Evolutionary conservation across 1,140 invertebrate genomes (phyloP), one percentile per base, ranked within the genome.

Genomic region (Zaprionus taronus): DNA sequence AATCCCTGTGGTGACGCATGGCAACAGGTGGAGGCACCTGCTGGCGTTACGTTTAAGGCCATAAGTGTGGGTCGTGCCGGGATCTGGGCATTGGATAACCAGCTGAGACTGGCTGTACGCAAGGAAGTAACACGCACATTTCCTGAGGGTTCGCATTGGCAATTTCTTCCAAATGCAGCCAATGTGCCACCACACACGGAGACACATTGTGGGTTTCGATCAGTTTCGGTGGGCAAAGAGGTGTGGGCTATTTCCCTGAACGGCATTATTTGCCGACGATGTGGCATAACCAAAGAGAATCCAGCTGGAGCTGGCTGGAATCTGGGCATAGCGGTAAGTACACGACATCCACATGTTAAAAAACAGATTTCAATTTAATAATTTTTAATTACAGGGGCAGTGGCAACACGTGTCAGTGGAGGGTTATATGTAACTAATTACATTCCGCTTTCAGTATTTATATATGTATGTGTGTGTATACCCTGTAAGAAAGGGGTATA

Each of bases 221-320:
- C 95, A 47, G 93, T 97, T 1, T 95, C 95, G 14, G 95, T 96
- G 53, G 94, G 95, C 28, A 91, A 93, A 6, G 94, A 95, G 85
- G 95, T 96, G 20, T 97, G 97, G 97, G 96, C 96, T 6, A 93
- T 97, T 28, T 95, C 95, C 6, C 93, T 94, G 24, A 94, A 95
- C 72, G 96, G 96, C n/a, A 94, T 95, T n/a, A 92, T 97, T 14
- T 95, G 95, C 68, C 94, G 95, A 61, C 94, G 97, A 53, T 94
- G 95, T 69, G 97, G 96, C 9, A 94, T 97, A 22, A 96, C 95
- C 3, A 91, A 94, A 20, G 94, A 95, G 28, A 96, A 95, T 93
- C 95, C 95, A 7, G 94, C 94, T 34, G 97, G 97, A 47, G 95
- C 95, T 41, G 95, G 95, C 26, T 98, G 97, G 97, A 95, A 95